Evolutionary conservation across 1,140 invertebrate genomes (phyloP).

Genomic region (Phthorimaea operculella): DNA sequence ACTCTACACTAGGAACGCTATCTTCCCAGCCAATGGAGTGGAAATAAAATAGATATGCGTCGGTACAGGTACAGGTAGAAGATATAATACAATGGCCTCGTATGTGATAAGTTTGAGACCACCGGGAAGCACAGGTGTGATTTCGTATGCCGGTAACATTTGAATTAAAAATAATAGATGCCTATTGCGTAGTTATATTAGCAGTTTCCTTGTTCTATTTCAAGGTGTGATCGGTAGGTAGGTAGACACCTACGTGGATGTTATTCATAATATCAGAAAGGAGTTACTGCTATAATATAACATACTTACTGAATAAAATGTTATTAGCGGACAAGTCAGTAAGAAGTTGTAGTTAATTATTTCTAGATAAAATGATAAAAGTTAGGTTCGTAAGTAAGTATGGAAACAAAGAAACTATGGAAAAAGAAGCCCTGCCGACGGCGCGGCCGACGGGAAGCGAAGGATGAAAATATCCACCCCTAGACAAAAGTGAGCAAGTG

Average conservation of each 20-base stretch:
- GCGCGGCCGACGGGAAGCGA: constrained; percentile 35
- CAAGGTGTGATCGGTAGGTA: constrained; percentile 4
- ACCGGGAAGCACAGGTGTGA: constrained; percentile 23
- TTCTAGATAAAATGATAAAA: too few species aligned
- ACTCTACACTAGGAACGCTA: constrained; percentile 25
- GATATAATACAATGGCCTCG: constrained; percentile 35
- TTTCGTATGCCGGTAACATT: constrained; percentile 32
- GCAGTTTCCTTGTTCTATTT: background rate
- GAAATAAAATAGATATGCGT: constrained; percentile 38
- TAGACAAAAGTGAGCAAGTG: background rate
- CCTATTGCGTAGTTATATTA: background rate
- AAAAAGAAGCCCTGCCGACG: constrained; percentile 34
- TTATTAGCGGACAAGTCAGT: too few species aligned
- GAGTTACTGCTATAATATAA: too few species aligned
- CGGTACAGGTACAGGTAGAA: constrained; percentile 8
- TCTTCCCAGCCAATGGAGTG: constrained; percentile 24
- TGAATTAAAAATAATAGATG: constrained; percentile 42
- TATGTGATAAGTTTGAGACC: constrained; percentile 34
- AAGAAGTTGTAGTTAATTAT: too few species aligned
- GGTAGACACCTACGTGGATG: too few species aligned
- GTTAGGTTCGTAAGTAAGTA: too few species aligned
- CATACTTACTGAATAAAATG: too few species aligned
- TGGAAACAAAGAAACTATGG: constrained; percentile 20
- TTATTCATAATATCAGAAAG: too few species aligned
- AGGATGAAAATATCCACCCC: constrained; percentile 45